Evolutionary conservation across 2,888 invertebrate genomes (phyloP).

Genomic region (Fissipunctia ypsillon): DNA sequence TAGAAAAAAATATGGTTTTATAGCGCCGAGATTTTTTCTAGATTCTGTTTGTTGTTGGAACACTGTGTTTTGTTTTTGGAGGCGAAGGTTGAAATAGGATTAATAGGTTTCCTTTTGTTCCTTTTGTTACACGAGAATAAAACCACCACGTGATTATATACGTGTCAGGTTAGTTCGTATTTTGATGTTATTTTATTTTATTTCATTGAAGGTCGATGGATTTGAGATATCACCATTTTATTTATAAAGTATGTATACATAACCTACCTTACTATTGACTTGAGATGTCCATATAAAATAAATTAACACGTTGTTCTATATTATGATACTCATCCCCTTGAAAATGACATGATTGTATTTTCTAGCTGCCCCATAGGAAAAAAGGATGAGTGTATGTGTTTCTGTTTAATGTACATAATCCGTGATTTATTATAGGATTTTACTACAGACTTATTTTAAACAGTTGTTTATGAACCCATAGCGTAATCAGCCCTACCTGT

Average conservation of each 20-base stretch:
- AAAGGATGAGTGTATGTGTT: background rate
- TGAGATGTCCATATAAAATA: background rate
- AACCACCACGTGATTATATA: background rate
- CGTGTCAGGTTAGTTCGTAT: too few species aligned
- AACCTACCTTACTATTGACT: background rate
- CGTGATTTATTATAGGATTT: background rate
- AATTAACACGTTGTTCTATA: background rate
- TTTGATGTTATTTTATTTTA: background rate
- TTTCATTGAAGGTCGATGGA: background rate
- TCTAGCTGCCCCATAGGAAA: background rate
- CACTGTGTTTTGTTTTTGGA: conserved; percentile 14
- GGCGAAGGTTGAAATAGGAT: background rate
- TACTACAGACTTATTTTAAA: background rate
- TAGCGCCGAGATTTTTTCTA: conserved; percentile 5
- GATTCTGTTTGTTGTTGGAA: conserved; percentile 24
- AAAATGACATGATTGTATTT: background rate
- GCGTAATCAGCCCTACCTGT: too few species aligned
- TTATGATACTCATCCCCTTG: background rate
- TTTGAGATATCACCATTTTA: background rate
- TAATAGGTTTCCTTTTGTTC: conserved; percentile 3
- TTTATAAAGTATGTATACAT: background rate
- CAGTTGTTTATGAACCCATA: too few species aligned
- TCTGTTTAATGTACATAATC: background rate
- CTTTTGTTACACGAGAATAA: background rate
- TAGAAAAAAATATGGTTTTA: conserved; percentile 42